phyloP scores from a whole-genome alignment of 53 echinoderm and acorn worm species.

The Luidia sarsii region DNA sequence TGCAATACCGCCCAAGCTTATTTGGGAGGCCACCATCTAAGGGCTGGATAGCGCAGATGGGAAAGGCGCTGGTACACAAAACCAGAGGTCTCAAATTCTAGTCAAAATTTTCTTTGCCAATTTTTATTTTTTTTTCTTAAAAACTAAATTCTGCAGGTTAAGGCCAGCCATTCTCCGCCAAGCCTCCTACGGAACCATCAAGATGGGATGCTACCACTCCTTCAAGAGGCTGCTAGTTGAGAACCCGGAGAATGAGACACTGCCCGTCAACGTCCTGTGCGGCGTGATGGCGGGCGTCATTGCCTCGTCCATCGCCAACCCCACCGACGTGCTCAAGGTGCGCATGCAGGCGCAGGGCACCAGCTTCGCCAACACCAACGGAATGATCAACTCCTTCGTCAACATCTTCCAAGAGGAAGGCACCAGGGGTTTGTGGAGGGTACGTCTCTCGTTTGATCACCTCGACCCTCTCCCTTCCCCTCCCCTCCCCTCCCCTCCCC shows the following conservation, averaged over 20 bases:
- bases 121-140: neutral
- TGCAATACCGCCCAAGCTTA: too few relatives aligned
- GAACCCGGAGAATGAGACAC: constrained; percentile 84
- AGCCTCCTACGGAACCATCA: constrained; percentile 95
- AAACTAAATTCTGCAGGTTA: constrained; percentile 62
- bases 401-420: constrained; percentile 96
- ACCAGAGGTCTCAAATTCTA: too few relatives aligned
- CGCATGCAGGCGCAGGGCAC: constrained; percentile 98
- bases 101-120: too few relatives aligned
- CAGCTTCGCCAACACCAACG: constrained; percentile 74
- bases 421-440: constrained; percentile 95
- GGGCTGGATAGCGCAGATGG: too few relatives aligned
- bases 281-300: constrained; percentile 89
- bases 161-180: constrained; percentile 89
- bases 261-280: constrained; percentile 85
- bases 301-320: constrained; percentile 90
- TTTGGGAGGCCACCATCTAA: too few relatives aligned
- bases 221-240: constrained; percentile 92
- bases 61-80: too few relatives aligned
- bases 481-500: too few relatives aligned
- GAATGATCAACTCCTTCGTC: constrained; percentile 94
- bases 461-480: too few relatives aligned
- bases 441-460: constrained; percentile 13
- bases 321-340: constrained; percentile 97
- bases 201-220: constrained; percentile 97